Percentiles rank a stretch among this genome's conserved stretches.
These are phyloP conservation scores for Oligia strigilis DNA, from an alignment of 2,888 invertebrate genomes.

Conservation along the genomic window DNA sequence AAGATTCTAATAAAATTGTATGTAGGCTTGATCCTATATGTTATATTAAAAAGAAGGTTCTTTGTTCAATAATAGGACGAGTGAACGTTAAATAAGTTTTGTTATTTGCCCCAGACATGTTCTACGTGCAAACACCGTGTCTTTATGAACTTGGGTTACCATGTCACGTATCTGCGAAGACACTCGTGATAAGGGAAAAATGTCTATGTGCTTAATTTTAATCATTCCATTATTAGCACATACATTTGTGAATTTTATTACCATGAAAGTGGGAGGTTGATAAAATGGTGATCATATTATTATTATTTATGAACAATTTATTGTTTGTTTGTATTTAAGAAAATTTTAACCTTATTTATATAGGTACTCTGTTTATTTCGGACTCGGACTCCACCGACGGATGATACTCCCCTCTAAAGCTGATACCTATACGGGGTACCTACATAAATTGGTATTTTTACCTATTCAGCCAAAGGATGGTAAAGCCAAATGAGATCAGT, in stretches of 20 bases:
- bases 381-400: no score
- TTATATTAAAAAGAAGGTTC: constrained; percentile 34
- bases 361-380: no score
- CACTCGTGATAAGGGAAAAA: constrained; percentile 72
- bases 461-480: no score
- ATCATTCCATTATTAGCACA: constrained; percentile 50
- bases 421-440: no score
- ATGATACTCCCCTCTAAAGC: no score
- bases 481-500: neutral
- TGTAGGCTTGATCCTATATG: constrained; percentile 9
- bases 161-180: constrained; percentile 76
- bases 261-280: neutral
- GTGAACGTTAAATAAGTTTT: constrained; percentile 64
- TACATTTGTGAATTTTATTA: constrained; percentile 32
- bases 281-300: neutral
- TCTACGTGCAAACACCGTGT: constrained; percentile 70
- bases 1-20: constrained; percentile 31
- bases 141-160: constrained; percentile 78
- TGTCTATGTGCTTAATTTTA: constrained; percentile 58
- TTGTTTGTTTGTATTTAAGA: neutral
- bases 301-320: neutral
- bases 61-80: constrained; percentile 52
- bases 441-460: neutral
- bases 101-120: constrained; percentile 69
- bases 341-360: no score